A percentile compares a stretch with the other conserved stretches of the same genome.
Conservation (phyloP, 2,113 vertebrate genomes). For the Anseranas semipalmata region DNA sequence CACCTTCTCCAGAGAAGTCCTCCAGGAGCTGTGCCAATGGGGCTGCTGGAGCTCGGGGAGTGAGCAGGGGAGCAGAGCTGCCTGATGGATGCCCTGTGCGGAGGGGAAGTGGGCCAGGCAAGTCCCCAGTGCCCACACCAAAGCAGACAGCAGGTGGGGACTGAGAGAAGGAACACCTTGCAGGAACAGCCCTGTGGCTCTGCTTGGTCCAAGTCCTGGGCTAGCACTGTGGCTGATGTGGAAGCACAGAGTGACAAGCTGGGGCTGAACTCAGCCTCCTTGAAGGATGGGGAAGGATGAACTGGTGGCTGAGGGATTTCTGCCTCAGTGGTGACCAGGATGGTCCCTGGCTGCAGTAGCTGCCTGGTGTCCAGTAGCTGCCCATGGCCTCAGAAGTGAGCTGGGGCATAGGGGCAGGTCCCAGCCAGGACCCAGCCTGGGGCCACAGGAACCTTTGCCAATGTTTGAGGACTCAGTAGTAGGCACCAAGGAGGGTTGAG, state of each 20-base stretch:
- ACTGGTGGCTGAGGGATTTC: not conserved
- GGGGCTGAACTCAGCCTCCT: not conserved
- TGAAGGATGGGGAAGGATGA: not conserved
- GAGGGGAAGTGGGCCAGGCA: not conserved
- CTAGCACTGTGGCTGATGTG: not conserved
- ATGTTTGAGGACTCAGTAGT: conserved; percentile 73
- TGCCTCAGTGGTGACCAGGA: not conserved
- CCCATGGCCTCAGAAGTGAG: not conserved
- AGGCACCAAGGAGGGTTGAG: conserved; percentile 69
- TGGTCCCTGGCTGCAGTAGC: not conserved
- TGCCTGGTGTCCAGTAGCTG: not conserved
- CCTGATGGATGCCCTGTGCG: not conserved
- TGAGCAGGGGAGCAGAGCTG: not conserved
- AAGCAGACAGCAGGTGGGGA: not conserved
- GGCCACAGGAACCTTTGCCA: not conserved
- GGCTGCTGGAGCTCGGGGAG: not conserved
- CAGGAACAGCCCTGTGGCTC: not conserved
- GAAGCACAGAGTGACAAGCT: not conserved
- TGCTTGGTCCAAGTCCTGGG: not conserved
- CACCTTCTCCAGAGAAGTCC: not conserved
- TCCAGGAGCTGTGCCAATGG: not conserved
- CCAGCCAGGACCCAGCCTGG: not conserved
- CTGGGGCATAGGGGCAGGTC: not conserved
- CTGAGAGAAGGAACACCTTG: not conserved
- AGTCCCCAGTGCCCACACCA: accelerated